Percentiles rank a stretch among this genome's conserved stretches.
Evolutionary conservation across 2,113 vertebrate species (phyloP).

Genomic region (Gracilinanus agilis): DNA sequence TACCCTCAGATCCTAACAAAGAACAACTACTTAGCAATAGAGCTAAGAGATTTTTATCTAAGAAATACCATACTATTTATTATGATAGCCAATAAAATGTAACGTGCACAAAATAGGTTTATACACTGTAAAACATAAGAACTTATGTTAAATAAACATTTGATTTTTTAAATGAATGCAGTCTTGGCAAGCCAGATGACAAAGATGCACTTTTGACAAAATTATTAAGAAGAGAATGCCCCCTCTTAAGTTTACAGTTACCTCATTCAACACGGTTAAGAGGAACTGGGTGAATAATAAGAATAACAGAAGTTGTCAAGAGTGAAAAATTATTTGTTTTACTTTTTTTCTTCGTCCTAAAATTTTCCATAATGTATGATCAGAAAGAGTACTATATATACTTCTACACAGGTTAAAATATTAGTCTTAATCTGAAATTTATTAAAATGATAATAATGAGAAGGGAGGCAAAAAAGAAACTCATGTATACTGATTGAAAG

Average conservation of each 20-base stretch:
- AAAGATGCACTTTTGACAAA: conserved; percentile 47
- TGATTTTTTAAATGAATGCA: conserved; percentile 21
- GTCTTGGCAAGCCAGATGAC: conserved; percentile 51
- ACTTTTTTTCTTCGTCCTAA: conserved; percentile 40
- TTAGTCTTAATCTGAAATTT: conserved; percentile 58
- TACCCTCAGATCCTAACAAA: conserved; percentile 59
- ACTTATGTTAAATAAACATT: conserved; percentile 39
- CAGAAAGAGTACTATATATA: not conserved
- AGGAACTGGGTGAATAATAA: conserved; percentile 52
- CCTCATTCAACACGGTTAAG: conserved; percentile 57
- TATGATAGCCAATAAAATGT: not conserved
- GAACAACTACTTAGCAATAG: conserved; percentile 11
- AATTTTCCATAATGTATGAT: conserved; percentile 41
- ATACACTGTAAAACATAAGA: not conserved
- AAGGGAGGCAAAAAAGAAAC: conserved; percentile 34
- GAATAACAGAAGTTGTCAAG: conserved; percentile 32
- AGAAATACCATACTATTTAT: not conserved
- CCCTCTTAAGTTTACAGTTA: conserved; percentile 43
- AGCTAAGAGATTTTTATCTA: conserved; percentile 1
- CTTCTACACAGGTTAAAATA: conserved; percentile 39
- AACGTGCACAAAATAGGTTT: not conserved
- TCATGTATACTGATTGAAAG: conserved; percentile 31
- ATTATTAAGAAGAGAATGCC: conserved; percentile 52
- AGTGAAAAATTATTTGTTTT: conserved; percentile 41
- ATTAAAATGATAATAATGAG: conserved; percentile 30